Percentiles rank a stretch among this genome's conserved stretches.
Evolutionary conservation across 2,888 invertebrate genomes (phyloP).

Genomic region (Dicranocentrus wangi): DNA sequence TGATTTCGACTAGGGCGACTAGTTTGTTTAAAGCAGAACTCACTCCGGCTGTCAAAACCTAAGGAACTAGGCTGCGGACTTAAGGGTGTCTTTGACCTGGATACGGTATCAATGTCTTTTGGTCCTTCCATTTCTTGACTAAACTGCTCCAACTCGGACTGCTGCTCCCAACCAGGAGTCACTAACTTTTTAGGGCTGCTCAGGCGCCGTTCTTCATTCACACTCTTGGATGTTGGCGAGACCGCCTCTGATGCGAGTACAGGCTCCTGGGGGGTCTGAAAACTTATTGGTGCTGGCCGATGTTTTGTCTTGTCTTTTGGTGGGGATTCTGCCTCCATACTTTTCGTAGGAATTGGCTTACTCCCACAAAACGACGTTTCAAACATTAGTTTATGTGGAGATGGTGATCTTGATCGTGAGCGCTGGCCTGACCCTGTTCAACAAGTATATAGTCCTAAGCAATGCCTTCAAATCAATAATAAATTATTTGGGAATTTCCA

Average conservation of each 20-base stretch:
- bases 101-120: constrained; percentile 56
- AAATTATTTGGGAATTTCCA: too few species aligned
- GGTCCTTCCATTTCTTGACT: constrained; percentile 42
- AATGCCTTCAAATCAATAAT: too few species aligned
- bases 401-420: constrained; percentile 77
- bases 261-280: constrained; percentile 34
- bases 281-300: not conserved
- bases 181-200: constrained; percentile 49
- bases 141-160: constrained; percentile 32
- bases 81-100: constrained; percentile 58
- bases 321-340: constrained; percentile 74
- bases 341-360: constrained; percentile 80
- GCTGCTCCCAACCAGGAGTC: constrained; percentile 47
- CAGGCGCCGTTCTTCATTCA: not conserved
- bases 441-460: too few species aligned
- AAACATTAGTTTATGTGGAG: constrained; percentile 91
- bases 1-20: too few species aligned
- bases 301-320: constrained; percentile 51
- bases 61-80: constrained; percentile 58
- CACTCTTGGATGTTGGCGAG: constrained; percentile 29
- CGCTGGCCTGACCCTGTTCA: constrained; percentile 43
- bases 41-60: constrained; percentile 56
- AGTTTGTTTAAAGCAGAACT: too few species aligned
- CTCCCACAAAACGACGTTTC: constrained; percentile 94
- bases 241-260: constrained; percentile 11